Evolutionary conservation across 2,888 invertebrate genomes (phyloP), one percentile per base, ranked within the genome.

Genomic region (Erebia palarica): DNA sequence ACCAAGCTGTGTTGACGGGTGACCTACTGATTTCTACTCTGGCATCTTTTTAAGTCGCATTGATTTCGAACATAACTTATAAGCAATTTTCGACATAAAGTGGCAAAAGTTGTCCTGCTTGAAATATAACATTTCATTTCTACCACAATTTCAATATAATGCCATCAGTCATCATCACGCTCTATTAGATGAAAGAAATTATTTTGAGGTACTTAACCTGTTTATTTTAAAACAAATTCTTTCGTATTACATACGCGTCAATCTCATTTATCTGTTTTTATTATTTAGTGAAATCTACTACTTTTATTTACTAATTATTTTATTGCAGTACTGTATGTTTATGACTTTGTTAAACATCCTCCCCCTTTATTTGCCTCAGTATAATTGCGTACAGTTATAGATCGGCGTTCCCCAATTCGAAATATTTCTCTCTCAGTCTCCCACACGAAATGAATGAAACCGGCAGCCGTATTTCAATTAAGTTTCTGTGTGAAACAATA

Each of bases 401-500:
- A 66, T 66, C n/a, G 63, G 58, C 49, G 63, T 61, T 47, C 70
- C 68, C 71, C 69, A 53, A 36, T 53, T 65, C 47, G 27, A 18
- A 55, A 16, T 61, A 47, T 61, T 44, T 49, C 63, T 16, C 49
- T 49, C 61, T 11, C 47, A 47, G 47, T 13, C 44, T 44, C 44
- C 44, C 44, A 49, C 71, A 58, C 36, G 53, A 64, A 69, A 42
- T 69, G 67, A 71, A 65, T 69, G 60, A 57, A 64, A 65, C 58
- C 8, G 49, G 14, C 55, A 59, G 53, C 27, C 65, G 65, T 49
- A 61, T 72, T 68, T 70, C 74, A 72, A 72, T 72, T 72, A 74
- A 49, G 60, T 47, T 60, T 65, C 67, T 58, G 63, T 69, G 69
- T 72, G 66, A 63, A 63, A 63, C 63, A 68, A 11, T 60, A 63